Base-by-base conservation (phyloP, 2,113 vertebrate genomes). In the Calonectris borealis region DNA sequence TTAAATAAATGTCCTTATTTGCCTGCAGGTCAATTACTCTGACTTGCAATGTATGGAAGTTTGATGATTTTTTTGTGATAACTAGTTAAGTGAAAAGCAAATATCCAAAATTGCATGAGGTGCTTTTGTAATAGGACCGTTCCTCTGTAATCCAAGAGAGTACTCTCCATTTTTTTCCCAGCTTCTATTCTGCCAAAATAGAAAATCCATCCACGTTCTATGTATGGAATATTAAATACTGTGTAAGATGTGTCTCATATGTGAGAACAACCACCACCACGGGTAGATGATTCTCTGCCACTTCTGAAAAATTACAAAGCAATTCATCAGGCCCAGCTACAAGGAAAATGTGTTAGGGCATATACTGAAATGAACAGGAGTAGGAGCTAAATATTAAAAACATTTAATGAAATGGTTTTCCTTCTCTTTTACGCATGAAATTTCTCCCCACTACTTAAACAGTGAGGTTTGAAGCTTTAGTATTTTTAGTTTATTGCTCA, bases 21-120 rank as follows among this genome's bases (percentile, higher is more conserved):
- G 17, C 69, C 55, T 3, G 1, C 29, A 80, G 32, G 24, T 71
- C 38, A 68, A 17, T 64, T 88, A 81, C 46, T 91, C 76, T 86
- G n/a, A 72, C 32, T 76, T 72, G 25, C 3, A 71, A 4, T n/a
- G 5, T 19, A 38, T 77, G 31, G 36, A 80, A 34, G 3, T 69
- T 60, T 38, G 29, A 57, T 71, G 8, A 49, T 36, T 55, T 61
- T 61, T 83, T 81, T 55, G 6, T 69, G 66, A 61, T 34, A 76
- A 57, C 12, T 54, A 4, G 13, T 84, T 66, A 62, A 78, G 16
- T 26, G 19, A 65, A 58, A 88, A 93, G 18, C 15, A 16, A 80
- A 57, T 36, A 49, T 11, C 32, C 22, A 68, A 46, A 85, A 77
- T 44, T 0, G 3, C 36, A 14, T 1, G 0, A 8, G 9, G 6